Evolutionary conservation across 2,113 vertebrate species (phyloP).

Genomic region (Narcine bancroftii): DNA sequence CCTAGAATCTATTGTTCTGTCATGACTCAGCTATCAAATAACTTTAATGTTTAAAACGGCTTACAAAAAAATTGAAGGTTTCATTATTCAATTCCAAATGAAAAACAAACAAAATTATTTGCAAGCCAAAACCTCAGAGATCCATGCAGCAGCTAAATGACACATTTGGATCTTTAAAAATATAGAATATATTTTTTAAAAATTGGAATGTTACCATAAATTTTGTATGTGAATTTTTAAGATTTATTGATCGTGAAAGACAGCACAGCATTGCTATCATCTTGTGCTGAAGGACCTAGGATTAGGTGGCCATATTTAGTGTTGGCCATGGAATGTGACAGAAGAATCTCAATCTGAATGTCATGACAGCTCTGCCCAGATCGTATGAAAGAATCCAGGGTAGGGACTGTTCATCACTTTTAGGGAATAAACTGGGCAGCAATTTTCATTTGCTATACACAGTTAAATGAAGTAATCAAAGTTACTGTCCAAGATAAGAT

Average conservation of each 20-base stretch:
- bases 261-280: neutral
- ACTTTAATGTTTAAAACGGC: neutral
- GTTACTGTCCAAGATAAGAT: neutral
- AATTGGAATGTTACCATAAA: neutral
- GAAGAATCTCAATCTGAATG: neutral
- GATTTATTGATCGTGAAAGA: neutral
- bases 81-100: neutral
- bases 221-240: neutral
- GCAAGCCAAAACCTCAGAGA: neutral
- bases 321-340: neutral
- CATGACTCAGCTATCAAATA: neutral
- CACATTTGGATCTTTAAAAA: neutral
- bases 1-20: neutral
- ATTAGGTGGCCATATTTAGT: neutral
- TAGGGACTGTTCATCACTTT: neutral
- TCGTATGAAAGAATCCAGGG: neutral
- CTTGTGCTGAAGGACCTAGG: neutral
- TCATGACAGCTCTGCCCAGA: neutral
- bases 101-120: neutral
- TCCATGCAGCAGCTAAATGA: neutral
- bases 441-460: neutral
- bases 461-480: neutral
- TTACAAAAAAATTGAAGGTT: conserved; percentile 2
- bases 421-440: neutral
- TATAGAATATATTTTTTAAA: neutral